These are phyloP conservation scores for Scleropages formosus DNA, from an alignment of 2,797 vertebrate species.

Conservation along the genomic window DNA sequence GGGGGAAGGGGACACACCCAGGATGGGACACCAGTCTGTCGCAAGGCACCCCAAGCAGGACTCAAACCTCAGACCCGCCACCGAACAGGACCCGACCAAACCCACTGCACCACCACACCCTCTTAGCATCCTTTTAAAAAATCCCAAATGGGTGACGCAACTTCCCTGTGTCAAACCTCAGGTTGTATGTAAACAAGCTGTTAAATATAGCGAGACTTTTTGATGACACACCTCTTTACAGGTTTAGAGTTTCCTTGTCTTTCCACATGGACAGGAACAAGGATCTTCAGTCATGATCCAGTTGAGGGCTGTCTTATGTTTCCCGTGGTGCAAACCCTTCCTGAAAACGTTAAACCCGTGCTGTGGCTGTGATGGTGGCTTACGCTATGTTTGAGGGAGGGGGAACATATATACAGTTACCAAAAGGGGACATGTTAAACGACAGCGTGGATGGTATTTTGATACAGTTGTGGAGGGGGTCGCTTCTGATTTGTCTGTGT, in stretches of 20 bases:
- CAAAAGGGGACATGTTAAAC: conserved; percentile 48
- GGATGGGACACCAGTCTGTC: too few relatives aligned
- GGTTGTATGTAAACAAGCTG: conserved; percentile 4
- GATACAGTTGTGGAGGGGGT: conserved; percentile 45
- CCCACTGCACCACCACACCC: too few relatives aligned
- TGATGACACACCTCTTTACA: background rate
- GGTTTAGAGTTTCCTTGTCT: conserved; percentile 11
- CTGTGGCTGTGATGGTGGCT: conserved; percentile 39
- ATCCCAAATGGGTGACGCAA: background rate
- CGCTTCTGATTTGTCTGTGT: conserved; percentile 47
- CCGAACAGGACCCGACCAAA: too few relatives aligned
- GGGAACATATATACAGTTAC: conserved; percentile 49
- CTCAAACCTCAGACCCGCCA: too few relatives aligned
- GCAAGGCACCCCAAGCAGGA: too few relatives aligned
- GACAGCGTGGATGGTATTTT: conserved; percentile 42
- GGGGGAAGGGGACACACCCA: too few relatives aligned
- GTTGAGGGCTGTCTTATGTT: conserved; percentile 31
- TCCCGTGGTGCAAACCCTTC: conserved; percentile 24
- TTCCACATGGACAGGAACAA: conserved; percentile 14
- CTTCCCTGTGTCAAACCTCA: background rate
- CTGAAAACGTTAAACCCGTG: conserved; percentile 31
- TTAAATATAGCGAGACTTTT: background rate
- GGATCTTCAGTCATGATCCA: background rate
- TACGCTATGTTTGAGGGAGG: conserved; percentile 46
- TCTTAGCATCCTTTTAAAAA: too few relatives aligned